Evolutionary conservation across 2,797 vertebrate species (phyloP).

Genomic region (Pseudochaenichthys georgianus): DNA sequence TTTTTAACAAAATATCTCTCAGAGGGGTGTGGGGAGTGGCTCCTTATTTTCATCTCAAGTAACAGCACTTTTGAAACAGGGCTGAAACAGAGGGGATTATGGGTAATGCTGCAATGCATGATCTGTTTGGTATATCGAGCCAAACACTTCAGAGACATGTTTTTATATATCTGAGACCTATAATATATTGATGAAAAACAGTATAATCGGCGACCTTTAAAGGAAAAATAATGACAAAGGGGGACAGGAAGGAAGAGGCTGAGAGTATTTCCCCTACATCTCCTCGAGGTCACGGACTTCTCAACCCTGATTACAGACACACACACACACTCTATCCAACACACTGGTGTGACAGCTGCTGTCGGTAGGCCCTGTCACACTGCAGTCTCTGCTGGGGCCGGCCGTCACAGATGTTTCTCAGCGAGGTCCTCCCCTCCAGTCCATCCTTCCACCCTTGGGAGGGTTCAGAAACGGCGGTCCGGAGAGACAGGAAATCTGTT

Average conservation of each 20-base stretch:
- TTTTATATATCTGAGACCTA: too few species aligned
- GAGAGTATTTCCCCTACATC: conserved; percentile 38
- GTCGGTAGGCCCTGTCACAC: conserved; percentile 64
- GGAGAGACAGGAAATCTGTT: conserved; percentile 69
- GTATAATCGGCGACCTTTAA: too few species aligned
- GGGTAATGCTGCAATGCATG: too few species aligned
- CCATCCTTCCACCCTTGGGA: conserved; percentile 66
- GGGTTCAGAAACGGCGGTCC: conserved; percentile 47
- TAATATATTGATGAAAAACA: too few species aligned
- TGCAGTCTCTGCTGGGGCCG: conserved; percentile 58
- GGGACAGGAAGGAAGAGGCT: conserved; percentile 12
- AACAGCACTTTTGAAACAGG: too few species aligned
- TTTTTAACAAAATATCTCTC: too few species aligned
- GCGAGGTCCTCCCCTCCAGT: conserved; percentile 51
- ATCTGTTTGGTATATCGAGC: too few species aligned
- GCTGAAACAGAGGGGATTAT: too few species aligned
- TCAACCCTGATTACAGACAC: conserved; percentile 36
- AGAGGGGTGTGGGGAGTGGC: too few species aligned
- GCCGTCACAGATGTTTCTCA: conserved; percentile 72
- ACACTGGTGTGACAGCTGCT: conserved; percentile 74
- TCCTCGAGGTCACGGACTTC: conserved; percentile 48
- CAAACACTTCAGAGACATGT: too few species aligned
- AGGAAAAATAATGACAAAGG: not conserved
- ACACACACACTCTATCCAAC: not conserved
- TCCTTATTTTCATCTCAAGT: too few species aligned